Percentiles rank a stretch among this genome's conserved stretches.
Evolutionary conservation across 2,888 invertebrate genomes (phyloP).

Genomic region (Actias luna): DNA sequence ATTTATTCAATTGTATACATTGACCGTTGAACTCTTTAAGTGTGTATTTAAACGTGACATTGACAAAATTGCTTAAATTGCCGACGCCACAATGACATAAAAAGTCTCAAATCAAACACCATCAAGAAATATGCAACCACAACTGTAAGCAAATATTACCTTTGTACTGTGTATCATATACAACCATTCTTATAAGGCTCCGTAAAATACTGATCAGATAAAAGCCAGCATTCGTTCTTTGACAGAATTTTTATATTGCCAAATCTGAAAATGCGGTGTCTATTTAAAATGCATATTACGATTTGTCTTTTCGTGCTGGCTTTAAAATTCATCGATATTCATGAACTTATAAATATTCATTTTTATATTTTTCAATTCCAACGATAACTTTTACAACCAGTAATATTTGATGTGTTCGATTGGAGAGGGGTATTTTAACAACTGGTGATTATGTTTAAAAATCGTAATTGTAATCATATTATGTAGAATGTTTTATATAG

Average conservation of each 20-base stretch:
- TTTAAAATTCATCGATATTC: constrained; percentile 17
- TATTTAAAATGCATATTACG: constrained; percentile 6
- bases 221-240: neutral
- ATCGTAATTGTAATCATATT: too few species aligned
- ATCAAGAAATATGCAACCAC: neutral
- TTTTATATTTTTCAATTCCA: neutral
- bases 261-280: neutral
- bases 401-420: neutral
- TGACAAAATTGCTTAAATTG: too few species aligned
- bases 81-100: too few species aligned
- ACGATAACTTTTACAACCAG: neutral
- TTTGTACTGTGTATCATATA: neutral
- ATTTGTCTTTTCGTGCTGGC: constrained; percentile 14
- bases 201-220: neutral
- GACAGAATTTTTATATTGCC: neutral
- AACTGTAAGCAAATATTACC: neutral
- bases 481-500: too few species aligned
- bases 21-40: too few species aligned
- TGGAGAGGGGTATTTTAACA: neutral
- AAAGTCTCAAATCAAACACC: too few species aligned
- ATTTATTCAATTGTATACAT: too few species aligned
- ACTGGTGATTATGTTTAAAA: too few species aligned
- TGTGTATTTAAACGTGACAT: too few species aligned
- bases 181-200: neutral
- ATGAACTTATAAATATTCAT: constrained; percentile 15